Base-by-base conservation (phyloP, 2,888 invertebrate species). In the Pristionchus entomophagus region DNA sequence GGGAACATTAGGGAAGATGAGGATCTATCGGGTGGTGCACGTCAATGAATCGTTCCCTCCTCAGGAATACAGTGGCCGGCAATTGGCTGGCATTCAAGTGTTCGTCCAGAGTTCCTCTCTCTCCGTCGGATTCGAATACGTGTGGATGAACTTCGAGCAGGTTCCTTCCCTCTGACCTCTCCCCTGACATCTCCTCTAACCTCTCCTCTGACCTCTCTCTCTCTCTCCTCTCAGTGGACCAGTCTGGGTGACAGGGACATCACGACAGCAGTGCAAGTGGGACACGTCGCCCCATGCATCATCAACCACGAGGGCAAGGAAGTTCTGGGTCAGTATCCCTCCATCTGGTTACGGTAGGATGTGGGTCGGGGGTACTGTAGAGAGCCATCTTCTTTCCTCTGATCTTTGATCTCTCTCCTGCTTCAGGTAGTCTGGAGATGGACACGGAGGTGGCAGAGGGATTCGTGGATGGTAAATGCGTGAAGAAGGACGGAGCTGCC, bases 341-440 rank as follows among this genome's bases (percentile, higher is more conserved):
- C 45, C 41, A 41, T 35, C 12, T n/a, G n/a, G n/a, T n/a, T n/a
- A n/a, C n/a, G n/a, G n/a, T n/a, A n/a, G n/a, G n/a, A n/a, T n/a
- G n/a, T n/a, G n/a, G n/a, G n/a, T n/a, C n/a, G n/a, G n/a, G n/a
- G n/a, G n/a, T n/a, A n/a, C n/a, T n/a, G n/a, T n/a, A n/a, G n/a
- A n/a, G n/a, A n/a, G n/a, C n/a, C 73, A 3, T 26, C 26, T 8
- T 10, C 41, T n/a, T n/a, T 3, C 73, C 22, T 12, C 26, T 45
- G 22, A 1, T 41, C 22, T 12, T 12, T 45, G 22, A 1, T 1
- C 17, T 10, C 73, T 22, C 45, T 14, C 29, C 26, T 49, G n/a
- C n/a, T 45, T n/a, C 80, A 82, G 82, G 82, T 8, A 82, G 82
- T 82, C 82, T 82, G 38, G 82, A 82, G 29, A 82, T 82, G 82